A percentile compares a stretch with the other conserved stretches of the same genome.
These are phyloP conservation scores for Rotaria macrura DNA, from an alignment of 2,888 invertebrate genomes.

Conservation along the genomic window DNA sequence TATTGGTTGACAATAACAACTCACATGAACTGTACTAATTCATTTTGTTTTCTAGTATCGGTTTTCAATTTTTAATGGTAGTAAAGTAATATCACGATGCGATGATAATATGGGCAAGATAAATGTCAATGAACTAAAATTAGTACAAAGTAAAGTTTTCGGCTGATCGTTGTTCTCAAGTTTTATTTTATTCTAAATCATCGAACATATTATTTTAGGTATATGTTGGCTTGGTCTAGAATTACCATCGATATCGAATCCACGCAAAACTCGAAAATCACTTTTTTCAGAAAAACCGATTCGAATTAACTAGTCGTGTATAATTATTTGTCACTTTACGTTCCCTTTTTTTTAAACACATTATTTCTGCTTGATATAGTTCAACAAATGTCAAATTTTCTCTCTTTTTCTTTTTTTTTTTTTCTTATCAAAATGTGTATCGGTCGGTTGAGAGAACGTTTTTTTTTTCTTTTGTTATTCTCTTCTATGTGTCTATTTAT, in stretches of 20 bases:
- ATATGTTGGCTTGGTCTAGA: slow-evolving; percentile 9
- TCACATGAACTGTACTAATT: too few relatives aligned
- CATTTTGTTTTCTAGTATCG: background rate
- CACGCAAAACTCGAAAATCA: background rate
- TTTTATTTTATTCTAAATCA: background rate
- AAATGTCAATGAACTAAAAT: background rate
- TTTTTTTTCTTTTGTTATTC: background rate
- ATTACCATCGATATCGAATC: background rate
- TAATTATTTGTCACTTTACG: background rate
- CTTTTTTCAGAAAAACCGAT: slow-evolving; percentile 15
- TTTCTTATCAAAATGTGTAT: background rate
- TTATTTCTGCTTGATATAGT: background rate
- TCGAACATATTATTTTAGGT: background rate
- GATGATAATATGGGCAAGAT: slow-evolving; percentile 2
- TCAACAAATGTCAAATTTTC: too few relatives aligned
- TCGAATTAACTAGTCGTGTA: background rate
- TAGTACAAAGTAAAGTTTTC: background rate
- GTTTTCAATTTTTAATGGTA: slow-evolving; percentile 17
- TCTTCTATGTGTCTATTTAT: background rate
- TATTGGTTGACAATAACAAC: too few relatives aligned
- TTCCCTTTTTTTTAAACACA: background rate
- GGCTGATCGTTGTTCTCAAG: background rate
- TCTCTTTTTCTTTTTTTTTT: background rate
- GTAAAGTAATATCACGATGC: background rate
- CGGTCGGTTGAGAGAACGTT: background rate